A percentile compares a stretch with the other conserved stretches of the same genome.
phyloP scores from a whole-genome alignment of 2,888 invertebrate genomes.

The Standfussiana lucernea region DNA sequence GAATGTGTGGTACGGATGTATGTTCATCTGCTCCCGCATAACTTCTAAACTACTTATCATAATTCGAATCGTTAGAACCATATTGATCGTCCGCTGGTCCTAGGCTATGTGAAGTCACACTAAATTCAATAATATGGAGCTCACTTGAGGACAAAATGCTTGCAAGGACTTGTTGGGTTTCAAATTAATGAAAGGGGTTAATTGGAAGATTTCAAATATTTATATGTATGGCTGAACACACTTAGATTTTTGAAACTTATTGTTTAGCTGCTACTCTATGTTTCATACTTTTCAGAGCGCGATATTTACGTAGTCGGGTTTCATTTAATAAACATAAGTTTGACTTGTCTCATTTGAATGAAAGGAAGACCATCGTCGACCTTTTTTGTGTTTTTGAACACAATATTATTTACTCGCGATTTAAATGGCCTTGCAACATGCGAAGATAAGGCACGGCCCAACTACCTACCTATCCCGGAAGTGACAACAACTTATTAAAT shows the following conservation, averaged over 20 bases:
- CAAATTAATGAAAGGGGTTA: too few species aligned
- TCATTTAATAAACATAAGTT: not conserved
- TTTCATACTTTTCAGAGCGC: not conserved
- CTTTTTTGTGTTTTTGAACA: not conserved
- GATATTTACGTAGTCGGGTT: not conserved
- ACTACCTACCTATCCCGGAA: conserved; percentile 1
- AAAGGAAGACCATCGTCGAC: not conserved
- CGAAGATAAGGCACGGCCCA: conserved; percentile 9
- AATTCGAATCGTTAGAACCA: not conserved
- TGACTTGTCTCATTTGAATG: not conserved
- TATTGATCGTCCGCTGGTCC: not conserved
- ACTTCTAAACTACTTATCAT: not conserved
- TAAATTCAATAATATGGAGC: too few species aligned
- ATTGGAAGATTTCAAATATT: too few species aligned
- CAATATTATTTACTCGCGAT: not conserved
- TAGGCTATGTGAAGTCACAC: not conserved
- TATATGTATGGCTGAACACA: not conserved
- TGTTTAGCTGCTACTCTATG: not conserved
- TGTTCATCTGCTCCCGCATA: not conserved
- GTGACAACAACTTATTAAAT: not conserved
- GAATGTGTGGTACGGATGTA: not conserved
- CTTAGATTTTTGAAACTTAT: too few species aligned
- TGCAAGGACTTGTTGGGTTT: too few species aligned
- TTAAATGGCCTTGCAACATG: not conserved
- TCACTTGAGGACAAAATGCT: too few species aligned